Percentiles rank a stretch among this genome's conserved stretches.
Evolutionary conservation across 2,113 vertebrate species (phyloP).

Genomic region (Raja brachyura): DNA sequence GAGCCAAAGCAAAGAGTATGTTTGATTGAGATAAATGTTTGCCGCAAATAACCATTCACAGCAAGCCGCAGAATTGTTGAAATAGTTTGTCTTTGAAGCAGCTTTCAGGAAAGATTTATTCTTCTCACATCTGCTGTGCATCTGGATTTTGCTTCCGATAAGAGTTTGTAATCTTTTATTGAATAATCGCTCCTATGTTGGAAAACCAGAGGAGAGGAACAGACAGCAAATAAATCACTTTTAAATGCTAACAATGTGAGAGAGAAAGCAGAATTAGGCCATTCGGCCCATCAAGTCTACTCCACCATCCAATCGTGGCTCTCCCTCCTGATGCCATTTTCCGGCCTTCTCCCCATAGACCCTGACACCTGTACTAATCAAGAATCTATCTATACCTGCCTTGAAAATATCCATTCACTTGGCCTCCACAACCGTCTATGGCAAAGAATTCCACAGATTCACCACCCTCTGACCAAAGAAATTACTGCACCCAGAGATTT

Average conservation of each 20-base stretch:
- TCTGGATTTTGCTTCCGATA: background rate
- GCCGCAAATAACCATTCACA: background rate
- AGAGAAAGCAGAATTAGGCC: too few species aligned
- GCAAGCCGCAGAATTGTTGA: background rate
- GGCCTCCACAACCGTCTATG: too few species aligned
- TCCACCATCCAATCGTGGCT: too few species aligned
- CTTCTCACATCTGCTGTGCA: background rate
- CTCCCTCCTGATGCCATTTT: too few species aligned
- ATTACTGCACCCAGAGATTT: background rate
- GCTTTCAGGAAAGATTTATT: background rate
- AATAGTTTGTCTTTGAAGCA: background rate
- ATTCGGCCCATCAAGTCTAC: too few species aligned
- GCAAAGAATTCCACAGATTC: too few species aligned
- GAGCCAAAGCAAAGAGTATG: background rate
- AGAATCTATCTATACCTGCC: too few species aligned
- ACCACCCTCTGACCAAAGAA: too few species aligned
- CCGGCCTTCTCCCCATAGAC: too few species aligned
- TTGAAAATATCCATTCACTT: too few species aligned
- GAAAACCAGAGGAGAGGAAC: background rate
- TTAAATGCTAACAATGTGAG: background rate
- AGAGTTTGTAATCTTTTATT: background rate
- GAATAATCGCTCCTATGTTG: too few species aligned
- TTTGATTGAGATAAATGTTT: background rate
- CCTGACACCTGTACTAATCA: too few species aligned
- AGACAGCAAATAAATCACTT: background rate